Conservation (phyloP, 2,113 vertebrate species). For the Nyctibius bracteatus region DNA sequence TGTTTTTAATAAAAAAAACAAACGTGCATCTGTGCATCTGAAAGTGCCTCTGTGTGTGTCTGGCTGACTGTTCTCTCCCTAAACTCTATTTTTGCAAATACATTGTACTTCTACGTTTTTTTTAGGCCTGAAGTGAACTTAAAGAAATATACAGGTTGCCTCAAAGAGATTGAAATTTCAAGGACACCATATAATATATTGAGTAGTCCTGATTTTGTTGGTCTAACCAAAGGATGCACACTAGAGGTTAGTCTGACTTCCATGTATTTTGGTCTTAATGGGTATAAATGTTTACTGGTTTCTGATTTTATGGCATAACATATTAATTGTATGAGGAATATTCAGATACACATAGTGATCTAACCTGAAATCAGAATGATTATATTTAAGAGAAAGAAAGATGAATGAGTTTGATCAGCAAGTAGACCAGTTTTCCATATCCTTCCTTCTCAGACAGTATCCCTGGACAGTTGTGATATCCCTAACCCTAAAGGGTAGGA, state of each 20-base stretch:
- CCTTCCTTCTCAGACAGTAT: not conserved
- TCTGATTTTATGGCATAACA: not conserved
- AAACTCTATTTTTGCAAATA: not conserved
- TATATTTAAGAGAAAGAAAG: not conserved
- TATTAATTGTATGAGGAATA: not conserved
- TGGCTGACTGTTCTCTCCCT: not conserved
- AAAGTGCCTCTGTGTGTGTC: not conserved
- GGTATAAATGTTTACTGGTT: not conserved
- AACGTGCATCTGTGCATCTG: not conserved
- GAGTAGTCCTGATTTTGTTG: conserved; percentile 92
- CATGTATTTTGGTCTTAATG: not conserved
- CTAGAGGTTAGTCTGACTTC: conserved; percentile 81
- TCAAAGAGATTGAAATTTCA: conserved; percentile 95
- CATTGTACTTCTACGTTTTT: not conserved
- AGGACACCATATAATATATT: conserved; percentile 92
- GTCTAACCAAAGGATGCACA: conserved; percentile 91
- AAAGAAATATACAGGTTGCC: conserved; percentile 89
- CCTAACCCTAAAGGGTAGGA: not conserved
- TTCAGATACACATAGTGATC: not conserved
- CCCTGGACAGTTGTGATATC: not conserved
- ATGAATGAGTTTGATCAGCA: not conserved
- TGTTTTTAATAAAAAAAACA: not conserved
- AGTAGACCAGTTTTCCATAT: not conserved
- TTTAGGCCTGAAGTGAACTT: conserved; percentile 89
- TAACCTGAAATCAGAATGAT: not conserved